Evolutionary conservation across 1,140 invertebrate species (phyloP), one percentile per base, ranked within the genome.

Genomic region (Acromyrmex echinatior): DNA sequence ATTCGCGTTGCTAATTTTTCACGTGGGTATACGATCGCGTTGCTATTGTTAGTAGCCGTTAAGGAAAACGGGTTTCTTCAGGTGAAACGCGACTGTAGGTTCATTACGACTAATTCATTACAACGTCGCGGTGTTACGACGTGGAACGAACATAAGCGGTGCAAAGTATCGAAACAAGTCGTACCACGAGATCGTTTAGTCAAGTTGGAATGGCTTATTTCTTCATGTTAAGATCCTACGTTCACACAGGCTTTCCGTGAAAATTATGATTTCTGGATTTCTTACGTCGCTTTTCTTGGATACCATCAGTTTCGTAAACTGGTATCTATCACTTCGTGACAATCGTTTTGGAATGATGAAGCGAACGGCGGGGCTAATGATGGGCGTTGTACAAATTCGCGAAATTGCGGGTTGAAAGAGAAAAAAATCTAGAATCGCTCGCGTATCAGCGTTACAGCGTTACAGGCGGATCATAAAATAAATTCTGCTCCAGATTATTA

Each of bases 31-130:
- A 65, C 58, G 56, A 78, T 78, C 49, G 70, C 49, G 51, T 65
- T 62, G 73, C 70, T 65, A 76, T 77, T 78, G 73, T 85, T 78
- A 39, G 62, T 85, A 16, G 77, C 62, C 73, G 73, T 77, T 82
- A 82, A 82, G 80, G 66, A 62, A 82, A 82, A 73, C 80, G 80
- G 16, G 80, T 82, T 62, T 82, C 68, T 45, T 77, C 56, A 60
- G 53, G n/a, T 82, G 65, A 74, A 74, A 71, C 68, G 65, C 66
- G 45, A 71, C 28, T 51, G 80, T 60, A 49, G 53, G 53, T 62
- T 82, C 70, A 74, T 58, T 73, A 74, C 80, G 53, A 39, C 62
- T 68, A 80, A 80, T 80, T 62, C 39, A 68, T 68, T 80, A 68
- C 63, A n/a, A 53, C 45, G 45, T 68, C 45, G 63, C 35, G 56